These are phyloP conservation scores for Anaspis maculata DNA, from an alignment of 2,888 invertebrate genomes.

Conservation along the genomic window DNA sequence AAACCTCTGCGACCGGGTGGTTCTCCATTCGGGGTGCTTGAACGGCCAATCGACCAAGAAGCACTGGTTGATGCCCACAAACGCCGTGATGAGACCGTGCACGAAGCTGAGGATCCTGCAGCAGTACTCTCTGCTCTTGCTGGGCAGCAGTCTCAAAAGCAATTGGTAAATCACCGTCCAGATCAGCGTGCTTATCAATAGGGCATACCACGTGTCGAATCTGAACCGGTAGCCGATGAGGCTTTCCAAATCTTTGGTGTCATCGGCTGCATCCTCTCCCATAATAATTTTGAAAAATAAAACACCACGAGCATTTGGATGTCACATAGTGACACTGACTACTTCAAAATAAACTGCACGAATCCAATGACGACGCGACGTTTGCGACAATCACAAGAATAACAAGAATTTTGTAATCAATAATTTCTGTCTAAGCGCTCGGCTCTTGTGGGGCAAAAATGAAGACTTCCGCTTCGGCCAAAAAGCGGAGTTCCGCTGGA, in stretches of 20 bases:
- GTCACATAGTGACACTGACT: neutral
- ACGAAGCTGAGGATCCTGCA: conserved; percentile 27
- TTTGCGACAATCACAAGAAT: too few relatives aligned
- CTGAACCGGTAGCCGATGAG: too few relatives aligned
- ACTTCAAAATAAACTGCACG: too few relatives aligned
- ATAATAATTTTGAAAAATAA: too few relatives aligned
- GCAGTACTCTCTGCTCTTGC: conserved; percentile 28
- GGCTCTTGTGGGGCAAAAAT: too few relatives aligned
- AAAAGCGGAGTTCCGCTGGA: too few relatives aligned
- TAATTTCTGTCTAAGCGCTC: too few relatives aligned
- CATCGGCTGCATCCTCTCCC: conserved; percentile 1
- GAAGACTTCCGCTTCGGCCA: too few relatives aligned
- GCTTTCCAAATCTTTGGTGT: too few relatives aligned
- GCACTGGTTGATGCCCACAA: conserved; percentile 34
- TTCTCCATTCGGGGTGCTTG: conserved; percentile 28
- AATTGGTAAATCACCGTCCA: conserved; percentile 27
- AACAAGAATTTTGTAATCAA: too few relatives aligned
- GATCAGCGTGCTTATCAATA: conserved; percentile 16
- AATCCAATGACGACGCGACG: too few relatives aligned
- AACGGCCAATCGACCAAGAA: conserved; percentile 32
- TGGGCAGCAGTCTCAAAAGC: conserved; percentile 13
- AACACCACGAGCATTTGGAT: neutral
- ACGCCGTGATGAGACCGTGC: conserved; percentile 30
- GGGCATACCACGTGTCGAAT: conserved; percentile 10
- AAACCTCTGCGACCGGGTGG: conserved; percentile 27